Base-by-base conservation (phyloP, 2,888 invertebrate species). In the Agrochola circellaris region DNA sequence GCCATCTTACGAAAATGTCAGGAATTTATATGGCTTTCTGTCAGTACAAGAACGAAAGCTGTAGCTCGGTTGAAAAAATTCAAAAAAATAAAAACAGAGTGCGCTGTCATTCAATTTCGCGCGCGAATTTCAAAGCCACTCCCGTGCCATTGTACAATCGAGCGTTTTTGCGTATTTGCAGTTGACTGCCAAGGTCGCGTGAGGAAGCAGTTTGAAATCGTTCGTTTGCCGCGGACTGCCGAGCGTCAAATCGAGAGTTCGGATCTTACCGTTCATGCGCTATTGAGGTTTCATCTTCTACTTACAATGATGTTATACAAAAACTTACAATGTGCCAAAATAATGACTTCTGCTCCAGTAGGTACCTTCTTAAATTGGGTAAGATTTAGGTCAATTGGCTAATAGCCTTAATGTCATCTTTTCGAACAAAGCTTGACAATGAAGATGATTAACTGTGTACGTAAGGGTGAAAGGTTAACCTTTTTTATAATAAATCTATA, bases 351-450 rank as follows among this genome's bases (percentile, higher is more conserved):
- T 72, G 34, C 34, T 34, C 34, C 71, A 48, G n/a, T 34, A 15
- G 23, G 30, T 67, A 67, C 23, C 23, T 48, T 38, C 48, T n/a
- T 45, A 45, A 75, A 58, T 58, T 75, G 58, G 56, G 4, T 75
- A 75, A 75, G 34, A 74, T 74, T 74, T 74, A 58, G 26, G 75
- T 74, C 45, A 74, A 58, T 58, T 58, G 75, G 20, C 30, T 72
- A 38, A n/a, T 48, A 71, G 72, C 70, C 45, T 48, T 38, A 48
- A 60, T 48, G 74, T 13, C 75, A 60, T 26, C 13, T 75, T 74
- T 60, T 23, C 60, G 13, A 48, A 73, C 23, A 54, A 38, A 73
- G 17, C 17, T 73, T 45, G 26, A 38, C 34, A 75, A 60, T 13
- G 23, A 60, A 48, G 38, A 48, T 20, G 26, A 23, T 73, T 48